Conservation (phyloP, 2,888 invertebrate genomes). For the Tiliacea citrago region DNA sequence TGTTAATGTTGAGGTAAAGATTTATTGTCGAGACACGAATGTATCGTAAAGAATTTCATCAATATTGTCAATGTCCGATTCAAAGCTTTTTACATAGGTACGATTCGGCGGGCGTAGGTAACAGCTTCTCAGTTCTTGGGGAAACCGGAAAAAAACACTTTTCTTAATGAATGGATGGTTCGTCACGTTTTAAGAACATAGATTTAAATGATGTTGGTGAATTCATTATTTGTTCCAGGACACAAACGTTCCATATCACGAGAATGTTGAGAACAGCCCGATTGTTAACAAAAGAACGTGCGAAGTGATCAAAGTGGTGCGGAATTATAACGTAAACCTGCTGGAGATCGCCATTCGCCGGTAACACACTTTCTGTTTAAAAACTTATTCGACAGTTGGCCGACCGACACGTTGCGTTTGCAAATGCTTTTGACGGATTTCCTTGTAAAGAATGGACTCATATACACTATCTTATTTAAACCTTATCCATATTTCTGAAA, state of each 20-base stretch:
- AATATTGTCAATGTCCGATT: conserved; percentile 27
- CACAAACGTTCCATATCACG: conserved; percentile 49
- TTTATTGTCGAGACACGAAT: conserved; percentile 76
- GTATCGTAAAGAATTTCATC: conserved; percentile 40
- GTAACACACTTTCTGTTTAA: conserved; percentile 60
- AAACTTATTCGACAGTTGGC: conserved; percentile 59
- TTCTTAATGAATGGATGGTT: background rate
- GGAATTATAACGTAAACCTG: conserved; percentile 54
- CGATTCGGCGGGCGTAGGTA: background rate
- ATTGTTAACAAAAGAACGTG: conserved; percentile 61
- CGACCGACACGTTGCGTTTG: conserved; percentile 53
- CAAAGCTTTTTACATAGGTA: background rate
- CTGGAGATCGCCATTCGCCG: conserved; percentile 43
- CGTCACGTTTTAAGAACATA: background rate
- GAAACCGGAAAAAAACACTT: background rate
- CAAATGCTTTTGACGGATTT: conserved; percentile 47
- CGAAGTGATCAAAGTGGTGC: conserved; percentile 65
- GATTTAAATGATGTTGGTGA: conserved; percentile 1
- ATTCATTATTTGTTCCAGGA: conserved; percentile 38
- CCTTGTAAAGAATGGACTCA: conserved; percentile 1
- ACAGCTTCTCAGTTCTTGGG: background rate
- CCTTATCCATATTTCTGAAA: background rate
- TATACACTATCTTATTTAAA: background rate
- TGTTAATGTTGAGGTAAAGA: conserved; percentile 85
- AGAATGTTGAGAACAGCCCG: conserved; percentile 45